Base-by-base conservation (phyloP, 2,888 invertebrate genomes). In the Deilephila porcellus region DNA sequence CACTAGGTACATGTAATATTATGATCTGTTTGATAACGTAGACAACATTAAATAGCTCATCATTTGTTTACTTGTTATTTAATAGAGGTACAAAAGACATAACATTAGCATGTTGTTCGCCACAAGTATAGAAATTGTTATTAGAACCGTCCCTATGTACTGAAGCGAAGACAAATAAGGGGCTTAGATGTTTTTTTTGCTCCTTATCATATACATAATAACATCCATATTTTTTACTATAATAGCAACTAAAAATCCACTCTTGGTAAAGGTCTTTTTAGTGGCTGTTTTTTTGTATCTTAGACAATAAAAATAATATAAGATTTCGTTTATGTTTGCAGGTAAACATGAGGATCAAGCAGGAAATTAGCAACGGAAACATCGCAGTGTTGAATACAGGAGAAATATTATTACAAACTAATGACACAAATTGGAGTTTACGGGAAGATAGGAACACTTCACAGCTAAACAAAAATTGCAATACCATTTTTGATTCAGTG, bases 301-400 rank as follows among this genome's bases (percentile, higher is more conserved):
- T n/a, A 32, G 1, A 14, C 56, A 53, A 52, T 45, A 45, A 37
- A n/a, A 37, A 32, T 45, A 60, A 52, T 25, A 11, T 19, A 19
- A 59, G 37, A 59, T 37, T 6, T 70, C 4, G 74, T 78, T 77
- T 79, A 25, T 17, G 14, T 79, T 89, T 90, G 45, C 91, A 94
- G 94, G 83, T 87, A 89, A 91, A 79, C 85, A 94, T 94, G 94
- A 91, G 85, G 88, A 90, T 93, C 85, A 85, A 86, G 81, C 86
- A 82, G 76, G 82, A 79, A 75, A 80, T 76, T 85, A 90, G 92
- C 76, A 93, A 93, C 81, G 93, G 93, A 77, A 93, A 93, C 84
- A 79, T 90, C 76, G 81, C 84, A 73, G 76, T 85, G 72, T 81
- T 85, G 73, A 85, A 85, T 73, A 80, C 79, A 72, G 84, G 84